Base-by-base conservation (phyloP, 53 echinoderm and acorn worm species). In the Echinometra lucunter region DNA sequence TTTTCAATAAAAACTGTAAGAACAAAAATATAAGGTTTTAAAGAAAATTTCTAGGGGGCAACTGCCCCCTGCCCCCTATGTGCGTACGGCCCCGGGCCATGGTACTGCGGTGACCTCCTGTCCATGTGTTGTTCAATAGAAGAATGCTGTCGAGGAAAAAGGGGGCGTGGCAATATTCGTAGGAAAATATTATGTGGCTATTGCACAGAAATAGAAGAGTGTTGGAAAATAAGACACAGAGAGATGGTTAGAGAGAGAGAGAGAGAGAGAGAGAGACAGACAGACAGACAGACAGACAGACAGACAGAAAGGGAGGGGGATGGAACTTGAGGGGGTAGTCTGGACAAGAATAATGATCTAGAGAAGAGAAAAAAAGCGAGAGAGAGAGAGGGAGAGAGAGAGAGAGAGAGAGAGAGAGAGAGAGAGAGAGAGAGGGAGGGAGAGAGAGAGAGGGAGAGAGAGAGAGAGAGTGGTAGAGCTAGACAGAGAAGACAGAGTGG, bases 101-200 rank as follows among this genome's bases (percentile, higher is more conserved):
- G n/a, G n/a, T n/a, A n/a, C n/a, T n/a, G n/a, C n/a, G n/a, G n/a
- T 69, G 69, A 69, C 69, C 69, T 34, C 32, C 32, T 9, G 30
- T 34, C 30, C 9, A 6, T 19, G 69, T 30, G 30, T 28, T 7
- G 66, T 30, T 30, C 53, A 53, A 53, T 53, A 9, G 13, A 53
- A 11, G 53, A 34, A 69, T 69, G 69, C 8, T 69, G 69, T 69
- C 63, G 34, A 69, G 69, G 69, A 69, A 69, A 69, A 69, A n/a
- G 32, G 69, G 69, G 69, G 69, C 69, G 69, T 69, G 69, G 69
- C 69, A 69, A 11, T 69, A 69, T 69, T 69, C 69, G 12, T 34
- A 69, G 69, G 69, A 34, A 69, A 69, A 69, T 2, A 19, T 4
- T 0, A 69, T 28, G 34, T 32, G 30, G 9, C 34, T 30, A 1